Evolutionary conservation across 2,113 vertebrate species (phyloP).

Genomic region (Cynopterus brachyotis): DNA sequence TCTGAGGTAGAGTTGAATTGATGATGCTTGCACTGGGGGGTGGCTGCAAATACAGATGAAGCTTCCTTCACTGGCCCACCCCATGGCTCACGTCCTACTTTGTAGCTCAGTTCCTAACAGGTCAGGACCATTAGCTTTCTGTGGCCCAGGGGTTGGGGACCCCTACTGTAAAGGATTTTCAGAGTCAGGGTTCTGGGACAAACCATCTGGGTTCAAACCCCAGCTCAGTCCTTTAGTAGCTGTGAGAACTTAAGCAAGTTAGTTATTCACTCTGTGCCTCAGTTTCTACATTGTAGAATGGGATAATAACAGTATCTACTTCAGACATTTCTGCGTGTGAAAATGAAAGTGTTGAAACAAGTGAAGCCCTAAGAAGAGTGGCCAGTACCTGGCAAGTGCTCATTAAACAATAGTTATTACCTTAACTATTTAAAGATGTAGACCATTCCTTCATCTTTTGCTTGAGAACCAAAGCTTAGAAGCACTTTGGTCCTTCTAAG

Average conservation of each 20-base stretch:
- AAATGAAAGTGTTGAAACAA: background rate
- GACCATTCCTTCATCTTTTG: background rate
- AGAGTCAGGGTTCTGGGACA: background rate
- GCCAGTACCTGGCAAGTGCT: background rate
- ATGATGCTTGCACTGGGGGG: no score
- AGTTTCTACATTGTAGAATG: background rate
- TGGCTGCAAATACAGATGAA: no score
- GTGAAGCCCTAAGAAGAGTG: background rate
- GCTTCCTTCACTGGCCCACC: no score
- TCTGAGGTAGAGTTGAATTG: no score
- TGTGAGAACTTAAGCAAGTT: background rate
- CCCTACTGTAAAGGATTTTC: background rate
- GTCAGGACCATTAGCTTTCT: no score
- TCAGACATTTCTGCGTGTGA: background rate
- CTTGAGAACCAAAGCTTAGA: background rate
- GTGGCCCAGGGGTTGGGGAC: no score
- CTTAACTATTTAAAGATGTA: background rate
- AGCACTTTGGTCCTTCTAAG: background rate
- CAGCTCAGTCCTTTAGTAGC: background rate
- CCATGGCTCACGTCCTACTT: no score
- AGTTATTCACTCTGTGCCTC: background rate
- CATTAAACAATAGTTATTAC: background rate
- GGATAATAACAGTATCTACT: background rate
- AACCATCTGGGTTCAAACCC: background rate
- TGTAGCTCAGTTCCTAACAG: no score